A percentile compares a stretch with the other conserved stretches of the same genome.
Conservation (phyloP, 2,888 invertebrate genomes). For the Drosophila greeni region DNA sequence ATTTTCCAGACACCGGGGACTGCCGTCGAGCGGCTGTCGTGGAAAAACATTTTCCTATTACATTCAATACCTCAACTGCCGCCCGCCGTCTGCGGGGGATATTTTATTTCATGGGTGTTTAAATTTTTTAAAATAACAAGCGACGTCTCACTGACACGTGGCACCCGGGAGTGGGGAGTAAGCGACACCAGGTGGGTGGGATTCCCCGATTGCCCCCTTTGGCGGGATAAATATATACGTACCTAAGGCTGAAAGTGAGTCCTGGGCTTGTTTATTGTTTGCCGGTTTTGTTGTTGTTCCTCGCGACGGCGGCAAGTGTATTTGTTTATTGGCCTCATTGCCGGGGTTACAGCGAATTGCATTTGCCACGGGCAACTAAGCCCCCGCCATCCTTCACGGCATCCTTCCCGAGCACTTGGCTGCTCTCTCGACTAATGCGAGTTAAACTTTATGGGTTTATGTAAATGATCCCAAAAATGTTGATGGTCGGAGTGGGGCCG, state of each 20-base stretch:
- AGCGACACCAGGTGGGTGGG: conserved; percentile 57
- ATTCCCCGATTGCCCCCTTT: conserved; percentile 26
- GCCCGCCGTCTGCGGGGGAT: conserved; percentile 38
- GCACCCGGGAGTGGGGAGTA: conserved; percentile 40
- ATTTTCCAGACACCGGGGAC: conserved; percentile 52
- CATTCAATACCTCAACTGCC: conserved; percentile 63
- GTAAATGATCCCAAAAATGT: conserved; percentile 56
- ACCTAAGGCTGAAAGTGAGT: conserved; percentile 40
- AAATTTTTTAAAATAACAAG: conserved; percentile 74
- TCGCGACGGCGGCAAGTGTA: conserved; percentile 51
- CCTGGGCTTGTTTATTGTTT: conserved; percentile 45
- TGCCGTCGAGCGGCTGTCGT: conserved; percentile 61
- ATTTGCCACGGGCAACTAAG: conserved; percentile 72
- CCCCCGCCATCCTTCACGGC: conserved; percentile 38
- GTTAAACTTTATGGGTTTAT: conserved; percentile 69
- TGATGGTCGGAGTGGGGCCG: conserved; percentile 13
- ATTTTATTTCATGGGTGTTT: conserved; percentile 75
- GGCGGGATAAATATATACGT: conserved; percentile 35
- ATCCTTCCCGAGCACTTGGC: conserved; percentile 59
- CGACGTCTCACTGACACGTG: conserved; percentile 67
- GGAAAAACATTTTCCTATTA: conserved; percentile 73
- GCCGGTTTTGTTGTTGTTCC: conserved; percentile 43
- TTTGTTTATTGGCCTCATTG: conserved; percentile 71
- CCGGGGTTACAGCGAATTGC: conserved; percentile 64
- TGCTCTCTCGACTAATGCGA: conserved; percentile 60